Conservation (phyloP, 2,888 invertebrate species). For the Orchestes rusci region DNA sequence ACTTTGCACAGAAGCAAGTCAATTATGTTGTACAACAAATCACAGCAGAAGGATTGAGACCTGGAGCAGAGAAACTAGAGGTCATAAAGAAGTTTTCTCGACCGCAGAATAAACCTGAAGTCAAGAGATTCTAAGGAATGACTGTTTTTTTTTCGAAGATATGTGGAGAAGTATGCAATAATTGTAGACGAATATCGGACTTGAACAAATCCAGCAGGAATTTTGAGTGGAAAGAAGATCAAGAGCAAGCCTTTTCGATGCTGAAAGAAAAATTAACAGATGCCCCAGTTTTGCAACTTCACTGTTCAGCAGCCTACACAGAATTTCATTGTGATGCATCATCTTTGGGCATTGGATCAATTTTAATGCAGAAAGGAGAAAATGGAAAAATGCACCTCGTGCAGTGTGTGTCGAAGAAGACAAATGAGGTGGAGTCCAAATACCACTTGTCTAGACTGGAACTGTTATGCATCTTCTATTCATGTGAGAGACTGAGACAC, state of each 20-base stretch:
- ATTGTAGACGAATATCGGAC: conserved; percentile 29
- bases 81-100: conserved; percentile 14
- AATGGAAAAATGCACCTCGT: conserved; percentile 30
- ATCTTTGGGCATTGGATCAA: conserved; percentile 26
- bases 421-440: conserved; percentile 26
- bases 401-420: conserved; percentile 29
- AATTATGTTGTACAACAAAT: neutral
- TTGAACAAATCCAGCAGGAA: conserved; percentile 22
- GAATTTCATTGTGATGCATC: conserved; percentile 26
- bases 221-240: conserved; percentile 19
- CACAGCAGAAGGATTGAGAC: conserved; percentile 22
- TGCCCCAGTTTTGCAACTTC: conserved; percentile 23
- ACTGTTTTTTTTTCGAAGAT: no score
- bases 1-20: neutral
- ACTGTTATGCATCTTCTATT: conserved; percentile 30
- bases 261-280: conserved; percentile 14
- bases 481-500: conserved; percentile 26
- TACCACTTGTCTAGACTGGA: conserved; percentile 30
- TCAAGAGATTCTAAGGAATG: conserved; percentile 19
- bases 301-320: conserved; percentile 15
- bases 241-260: conserved; percentile 11
- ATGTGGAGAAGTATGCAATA: no score
- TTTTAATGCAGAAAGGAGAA: conserved; percentile 16
- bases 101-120: conserved; percentile 17
- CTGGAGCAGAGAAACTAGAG: conserved; percentile 1